Evolutionary conservation across 1,140 invertebrate species (phyloP).

Genomic region (Heliconius eleuchia): DNA sequence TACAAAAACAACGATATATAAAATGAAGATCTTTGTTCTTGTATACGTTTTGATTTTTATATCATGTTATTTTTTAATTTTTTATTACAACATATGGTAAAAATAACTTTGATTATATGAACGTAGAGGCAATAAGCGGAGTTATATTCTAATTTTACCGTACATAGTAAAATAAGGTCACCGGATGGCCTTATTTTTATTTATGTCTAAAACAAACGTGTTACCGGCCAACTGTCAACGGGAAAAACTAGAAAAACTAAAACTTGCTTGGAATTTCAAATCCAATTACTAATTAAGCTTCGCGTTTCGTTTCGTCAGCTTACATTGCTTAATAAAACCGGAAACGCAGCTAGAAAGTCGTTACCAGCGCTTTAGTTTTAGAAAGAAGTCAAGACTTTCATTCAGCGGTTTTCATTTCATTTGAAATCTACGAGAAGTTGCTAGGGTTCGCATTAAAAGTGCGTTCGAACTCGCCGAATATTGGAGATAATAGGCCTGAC

Average conservation of each 20-base stretch:
- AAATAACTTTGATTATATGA: background rate
- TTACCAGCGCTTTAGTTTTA: conserved; percentile 70
- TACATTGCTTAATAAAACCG: conserved; percentile 74
- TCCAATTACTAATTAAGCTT: conserved; percentile 76
- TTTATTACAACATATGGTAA: conserved; percentile 1
- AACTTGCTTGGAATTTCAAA: conserved; percentile 56
- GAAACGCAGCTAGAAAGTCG: conserved; percentile 66
- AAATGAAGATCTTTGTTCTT: background rate
- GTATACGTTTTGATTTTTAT: background rate
- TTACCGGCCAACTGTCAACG: conserved; percentile 29
- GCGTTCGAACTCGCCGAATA: background rate
- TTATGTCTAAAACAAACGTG: conserved; percentile 29
- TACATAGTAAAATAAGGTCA: conserved; percentile 18
- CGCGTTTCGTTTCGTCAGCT: conserved; percentile 66
- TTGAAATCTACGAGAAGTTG: conserved; percentile 47
- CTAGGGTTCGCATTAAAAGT: conserved; percentile 1
- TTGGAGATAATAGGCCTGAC: background rate
- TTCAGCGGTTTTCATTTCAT: conserved; percentile 67
- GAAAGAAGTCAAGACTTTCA: conserved; percentile 68
- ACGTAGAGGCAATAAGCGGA: conserved; percentile 6
- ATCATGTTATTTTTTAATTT: background rate
- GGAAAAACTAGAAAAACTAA: conserved; percentile 33
- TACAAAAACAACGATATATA: conserved; percentile 8
- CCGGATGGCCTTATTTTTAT: conserved; percentile 30
- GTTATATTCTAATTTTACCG: conserved; percentile 12